These are phyloP conservation scores for Liasis olivaceus DNA, from an alignment of 2,797 vertebrate genomes.

Conservation along the genomic window DNA sequence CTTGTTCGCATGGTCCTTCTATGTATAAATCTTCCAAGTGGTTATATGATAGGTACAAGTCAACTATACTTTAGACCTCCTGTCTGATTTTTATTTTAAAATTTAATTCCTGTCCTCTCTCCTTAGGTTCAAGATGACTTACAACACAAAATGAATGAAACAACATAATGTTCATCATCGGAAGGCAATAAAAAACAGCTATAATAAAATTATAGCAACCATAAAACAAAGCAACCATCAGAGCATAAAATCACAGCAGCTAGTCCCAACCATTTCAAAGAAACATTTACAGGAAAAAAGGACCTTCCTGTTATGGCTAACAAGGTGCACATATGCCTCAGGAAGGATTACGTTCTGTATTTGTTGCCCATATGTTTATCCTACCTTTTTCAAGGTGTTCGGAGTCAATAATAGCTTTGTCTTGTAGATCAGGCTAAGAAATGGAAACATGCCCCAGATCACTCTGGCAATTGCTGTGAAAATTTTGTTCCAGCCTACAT, in stretches of 20 bases:
- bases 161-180: not conserved
- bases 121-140: not conserved
- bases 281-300: not conserved
- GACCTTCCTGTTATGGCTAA: not conserved
- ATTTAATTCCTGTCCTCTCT: not conserved
- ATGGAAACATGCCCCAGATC: not conserved
- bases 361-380: not conserved
- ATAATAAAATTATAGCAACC: slow-evolving; percentile 19
- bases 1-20: not conserved
- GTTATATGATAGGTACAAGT: not conserved
- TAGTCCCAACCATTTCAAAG: not conserved
- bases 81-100: slow-evolving; percentile 2
- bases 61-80: not conserved
- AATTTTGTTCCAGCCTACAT: not conserved
- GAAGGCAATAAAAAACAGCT: slow-evolving; percentile 11
- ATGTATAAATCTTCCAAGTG: not conserved
- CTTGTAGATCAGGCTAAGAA: not conserved
- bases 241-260: not conserved
- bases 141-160: slow-evolving; percentile 8
- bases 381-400: not conserved
- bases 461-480: not conserved
- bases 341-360: not conserved
- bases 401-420: not conserved
- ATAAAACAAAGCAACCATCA: slow-evolving; percentile 16
- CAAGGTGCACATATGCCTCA: not conserved